These are phyloP conservation scores for Macrobrachium nipponense DNA, from an alignment of 1,140 invertebrate genomes.

Conservation along the genomic window DNA sequence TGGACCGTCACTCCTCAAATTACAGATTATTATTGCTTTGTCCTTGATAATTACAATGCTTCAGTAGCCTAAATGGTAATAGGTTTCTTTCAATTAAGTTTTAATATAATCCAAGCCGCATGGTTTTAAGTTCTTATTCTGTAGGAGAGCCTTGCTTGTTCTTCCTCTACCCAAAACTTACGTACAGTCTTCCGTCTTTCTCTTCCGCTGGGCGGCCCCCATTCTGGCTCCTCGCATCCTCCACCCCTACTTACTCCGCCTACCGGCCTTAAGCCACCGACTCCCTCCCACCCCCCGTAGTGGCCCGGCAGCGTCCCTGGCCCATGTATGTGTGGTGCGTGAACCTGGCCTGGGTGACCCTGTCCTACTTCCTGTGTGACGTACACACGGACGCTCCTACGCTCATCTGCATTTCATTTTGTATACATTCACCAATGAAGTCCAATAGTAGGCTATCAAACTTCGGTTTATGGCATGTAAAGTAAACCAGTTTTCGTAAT, in stretches of 20 bases:
- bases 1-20: no score
- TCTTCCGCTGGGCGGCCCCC: slow-evolving; percentile 1
- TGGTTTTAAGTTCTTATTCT: no score
- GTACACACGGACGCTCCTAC: slow-evolving; percentile 19
- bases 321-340: slow-evolving; percentile 27
- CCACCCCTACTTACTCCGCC: not conserved
- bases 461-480: no score
- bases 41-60: no score
- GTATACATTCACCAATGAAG: not conserved
- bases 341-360: slow-evolving; percentile 53
- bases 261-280: not conserved
- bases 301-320: not conserved
- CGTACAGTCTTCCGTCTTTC: not conserved
- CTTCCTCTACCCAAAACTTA: no score
- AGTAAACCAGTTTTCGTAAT: no score
- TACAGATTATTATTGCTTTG: no score
- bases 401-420: not conserved
- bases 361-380: slow-evolving; percentile 48
- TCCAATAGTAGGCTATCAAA: not conserved
- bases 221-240: not conserved
- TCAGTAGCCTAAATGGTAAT: no score
- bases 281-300: not conserved
- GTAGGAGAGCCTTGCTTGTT: no score
- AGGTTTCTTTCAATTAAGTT: no score
- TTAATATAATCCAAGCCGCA: no score